These are phyloP conservation scores for Polietes domitor DNA, from an alignment of 2,888 invertebrate genomes.

Conservation along the genomic window DNA sequence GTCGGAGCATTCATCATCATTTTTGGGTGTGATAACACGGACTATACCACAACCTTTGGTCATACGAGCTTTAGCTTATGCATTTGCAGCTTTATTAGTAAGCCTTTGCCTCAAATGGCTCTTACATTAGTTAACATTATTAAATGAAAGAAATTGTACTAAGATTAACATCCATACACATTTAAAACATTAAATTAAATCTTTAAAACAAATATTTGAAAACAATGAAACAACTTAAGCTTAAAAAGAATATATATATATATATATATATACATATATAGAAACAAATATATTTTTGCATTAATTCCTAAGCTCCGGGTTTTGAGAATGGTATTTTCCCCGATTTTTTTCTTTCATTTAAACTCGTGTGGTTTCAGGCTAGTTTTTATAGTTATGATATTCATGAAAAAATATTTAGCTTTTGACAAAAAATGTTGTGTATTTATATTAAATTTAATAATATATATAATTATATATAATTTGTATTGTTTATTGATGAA, in stretches of 20 bases:
- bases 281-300: conserved; percentile 51
- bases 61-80: conserved; percentile 74
- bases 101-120: conserved; percentile 76
- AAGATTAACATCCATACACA: conserved; percentile 8
- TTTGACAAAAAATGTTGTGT: conserved; percentile 25
- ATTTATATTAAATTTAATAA: not conserved
- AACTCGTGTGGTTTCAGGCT: conserved; percentile 31
- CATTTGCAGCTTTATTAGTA: conserved; percentile 73
- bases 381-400: conserved; percentile 12
- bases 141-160: conserved; percentile 31
- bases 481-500: not conserved
- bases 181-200: conserved; percentile 33
- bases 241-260: conserved; percentile 18
- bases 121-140: conserved; percentile 72
- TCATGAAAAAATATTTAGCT: conserved; percentile 21
- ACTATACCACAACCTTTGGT: conserved; percentile 74
- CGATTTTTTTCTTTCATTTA: conserved; percentile 15
- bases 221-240: conserved; percentile 10
- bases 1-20: conserved; percentile 30
- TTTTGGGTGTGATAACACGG: conserved; percentile 65
- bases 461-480: conserved; percentile 2
- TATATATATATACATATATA: conserved; percentile 38
- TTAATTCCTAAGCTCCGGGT: conserved; percentile 48
- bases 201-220: conserved; percentile 31
- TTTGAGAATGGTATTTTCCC: conserved; percentile 32